A percentile compares a stretch with the other conserved stretches of the same genome.
Conservation (phyloP, 2,797 vertebrate genomes). For the Malurus leucopterus region DNA sequence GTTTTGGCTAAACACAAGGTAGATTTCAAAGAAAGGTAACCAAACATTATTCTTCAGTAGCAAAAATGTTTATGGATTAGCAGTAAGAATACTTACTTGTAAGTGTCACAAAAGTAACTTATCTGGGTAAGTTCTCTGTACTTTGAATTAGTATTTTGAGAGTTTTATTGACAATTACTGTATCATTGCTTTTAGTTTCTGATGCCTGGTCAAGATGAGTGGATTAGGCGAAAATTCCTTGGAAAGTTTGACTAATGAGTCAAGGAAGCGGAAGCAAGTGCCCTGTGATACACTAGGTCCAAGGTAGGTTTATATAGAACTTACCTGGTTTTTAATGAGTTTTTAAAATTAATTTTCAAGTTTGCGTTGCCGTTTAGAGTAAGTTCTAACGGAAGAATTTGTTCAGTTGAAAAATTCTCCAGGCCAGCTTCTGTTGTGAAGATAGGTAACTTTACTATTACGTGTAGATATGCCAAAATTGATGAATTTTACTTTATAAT, state of each 20-base stretch:
- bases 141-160: not conserved
- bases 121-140: not conserved
- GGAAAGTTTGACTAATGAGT: slow-evolving; percentile 87
- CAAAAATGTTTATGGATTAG: not conserved
- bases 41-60: not conserved
- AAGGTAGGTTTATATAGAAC: slow-evolving; percentile 73
- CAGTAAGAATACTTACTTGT: not conserved
- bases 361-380: not conserved
- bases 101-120: not conserved
- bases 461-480: not conserved
- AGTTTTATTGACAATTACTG: not conserved
- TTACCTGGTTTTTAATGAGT: not conserved
- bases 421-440: not conserved
- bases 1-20: not conserved
- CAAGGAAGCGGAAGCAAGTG: slow-evolving; percentile 90
- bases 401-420: not conserved
- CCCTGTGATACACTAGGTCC: slow-evolving; percentile 88
- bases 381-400: not conserved
- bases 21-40: not conserved
- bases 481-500: not conserved
- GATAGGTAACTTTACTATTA: not conserved
- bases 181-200: slow-evolving; percentile 78
- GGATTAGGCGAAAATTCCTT: slow-evolving; percentile 90
- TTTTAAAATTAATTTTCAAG: not conserved
- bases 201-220: slow-evolving; percentile 91